Percentiles rank a stretch among this genome's conserved stretches.
phyloP scores from a whole-genome alignment of 2,113 vertebrate species.

The Hemiprocne comata region DNA sequence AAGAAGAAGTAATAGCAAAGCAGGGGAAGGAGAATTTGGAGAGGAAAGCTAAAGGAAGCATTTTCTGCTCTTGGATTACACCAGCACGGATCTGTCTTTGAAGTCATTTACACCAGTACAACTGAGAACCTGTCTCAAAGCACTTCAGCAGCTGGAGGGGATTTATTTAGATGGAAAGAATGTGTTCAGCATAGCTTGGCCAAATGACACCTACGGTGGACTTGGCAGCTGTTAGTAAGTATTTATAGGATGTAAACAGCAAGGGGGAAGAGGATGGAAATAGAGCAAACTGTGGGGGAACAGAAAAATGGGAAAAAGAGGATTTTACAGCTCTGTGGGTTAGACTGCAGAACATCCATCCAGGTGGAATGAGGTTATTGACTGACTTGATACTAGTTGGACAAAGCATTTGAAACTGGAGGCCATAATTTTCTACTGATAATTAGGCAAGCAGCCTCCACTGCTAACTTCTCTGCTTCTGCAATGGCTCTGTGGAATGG shows the following conservation, averaged over 20 bases:
- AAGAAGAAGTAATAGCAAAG: not conserved
- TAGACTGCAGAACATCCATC: not conserved
- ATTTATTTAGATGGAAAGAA: conserved; percentile 64
- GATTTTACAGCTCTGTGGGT: not conserved
- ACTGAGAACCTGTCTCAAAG: conserved; percentile 9
- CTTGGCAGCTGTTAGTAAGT: conserved; percentile 53
- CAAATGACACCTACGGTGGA: not conserved
- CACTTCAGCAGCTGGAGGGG: conserved; percentile 55
- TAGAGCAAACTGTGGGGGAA: not conserved
- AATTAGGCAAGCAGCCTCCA: accelerated
- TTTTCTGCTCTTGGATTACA: not conserved
- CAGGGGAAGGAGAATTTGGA: not conserved
- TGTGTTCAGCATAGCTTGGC: conserved; percentile 23
- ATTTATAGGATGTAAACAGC: conserved; percentile 56
- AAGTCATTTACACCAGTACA: not conserved
- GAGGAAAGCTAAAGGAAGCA: not conserved
- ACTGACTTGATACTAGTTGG: not conserved
- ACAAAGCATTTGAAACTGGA: not conserved
- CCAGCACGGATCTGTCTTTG: not conserved
- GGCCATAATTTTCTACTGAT: not conserved
- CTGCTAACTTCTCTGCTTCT: not conserved
- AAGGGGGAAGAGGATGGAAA: not conserved
- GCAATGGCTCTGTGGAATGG: not conserved
- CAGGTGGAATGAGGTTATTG: not conserved
- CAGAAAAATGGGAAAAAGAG: not conserved